These are phyloP conservation scores for Drosophila mayaguana DNA, from an alignment of 2,888 invertebrate genomes.

Conservation along the genomic window DNA sequence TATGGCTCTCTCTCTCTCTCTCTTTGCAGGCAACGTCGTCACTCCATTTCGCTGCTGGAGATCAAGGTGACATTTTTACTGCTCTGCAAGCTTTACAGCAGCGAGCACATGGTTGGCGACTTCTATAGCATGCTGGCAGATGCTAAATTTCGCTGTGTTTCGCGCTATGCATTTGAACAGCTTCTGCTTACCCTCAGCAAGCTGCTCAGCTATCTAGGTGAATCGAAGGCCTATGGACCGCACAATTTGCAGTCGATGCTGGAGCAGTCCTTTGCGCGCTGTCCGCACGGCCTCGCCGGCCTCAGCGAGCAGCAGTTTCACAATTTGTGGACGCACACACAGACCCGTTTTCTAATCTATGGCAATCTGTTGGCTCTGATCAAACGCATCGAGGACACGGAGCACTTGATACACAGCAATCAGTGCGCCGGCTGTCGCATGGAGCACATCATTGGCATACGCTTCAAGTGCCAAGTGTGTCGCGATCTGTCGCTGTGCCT, in stretches of 20 bases:
- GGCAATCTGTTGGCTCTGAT: conserved; percentile 83
- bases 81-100: conserved; percentile 81
- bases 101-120: conserved; percentile 79
- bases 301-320: conserved; percentile 83
- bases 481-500: conserved; percentile 83
- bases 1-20: neutral
- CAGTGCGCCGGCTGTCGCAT: conserved; percentile 79
- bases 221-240: conserved; percentile 79
- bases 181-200: conserved; percentile 81
- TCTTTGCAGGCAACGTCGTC: conserved; percentile 74
- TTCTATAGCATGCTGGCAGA: conserved; percentile 80
- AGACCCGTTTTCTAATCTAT: conserved; percentile 83
- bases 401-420: conserved; percentile 82
- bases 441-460: conserved; percentile 83
- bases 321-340: conserved; percentile 81
- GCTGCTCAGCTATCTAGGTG: conserved; percentile 83
- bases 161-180: conserved; percentile 82
- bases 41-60: conserved; percentile 83
- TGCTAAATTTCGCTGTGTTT: conserved; percentile 77
- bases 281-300: conserved; percentile 75
- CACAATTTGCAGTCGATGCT: conserved; percentile 78
- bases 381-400: conserved; percentile 84
- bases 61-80: conserved; percentile 83
- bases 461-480: conserved; percentile 84
- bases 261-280: conserved; percentile 81